Conservation (phyloP, 2,888 invertebrate genomes). For the Podabrus alpinus region DNA sequence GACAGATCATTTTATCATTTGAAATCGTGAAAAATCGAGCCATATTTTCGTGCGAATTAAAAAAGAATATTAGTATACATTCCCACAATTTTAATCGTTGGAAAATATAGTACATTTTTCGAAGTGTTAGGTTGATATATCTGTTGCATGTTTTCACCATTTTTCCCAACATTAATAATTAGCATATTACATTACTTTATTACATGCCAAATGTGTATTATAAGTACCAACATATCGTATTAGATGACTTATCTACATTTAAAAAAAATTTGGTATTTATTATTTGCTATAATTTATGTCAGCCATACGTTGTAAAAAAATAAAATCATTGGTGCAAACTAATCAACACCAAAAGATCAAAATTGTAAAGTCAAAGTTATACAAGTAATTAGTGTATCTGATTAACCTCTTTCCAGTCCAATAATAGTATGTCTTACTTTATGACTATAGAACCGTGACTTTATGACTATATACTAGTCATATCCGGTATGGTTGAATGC, state of each 20-base stretch:
- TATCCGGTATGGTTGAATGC: constrained; percentile 54
- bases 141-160: not conserved
- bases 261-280: not conserved
- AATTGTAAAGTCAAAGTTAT: constrained; percentile 27
- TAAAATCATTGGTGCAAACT: constrained; percentile 22
- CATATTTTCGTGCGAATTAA: not conserved
- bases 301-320: constrained; percentile 10
- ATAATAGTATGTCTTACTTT: constrained; percentile 45
- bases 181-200: not conserved
- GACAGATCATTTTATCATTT: too few species aligned
- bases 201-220: not conserved
- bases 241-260: not conserved
- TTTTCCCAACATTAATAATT: not conserved
- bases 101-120: not conserved
- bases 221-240: not conserved
- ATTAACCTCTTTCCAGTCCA: constrained; percentile 44
- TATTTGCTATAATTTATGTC: not conserved
- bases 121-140: not conserved
- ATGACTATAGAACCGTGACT: constrained; percentile 46
- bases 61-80: not conserved
- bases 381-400: constrained; percentile 35
- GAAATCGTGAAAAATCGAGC: not conserved
- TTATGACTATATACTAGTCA: constrained; percentile 51
- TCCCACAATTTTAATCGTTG: not conserved
- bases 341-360: constrained; percentile 27